Conservation (phyloP, 2,113 vertebrate genomes). For the Nymphicus hollandicus region DNA sequence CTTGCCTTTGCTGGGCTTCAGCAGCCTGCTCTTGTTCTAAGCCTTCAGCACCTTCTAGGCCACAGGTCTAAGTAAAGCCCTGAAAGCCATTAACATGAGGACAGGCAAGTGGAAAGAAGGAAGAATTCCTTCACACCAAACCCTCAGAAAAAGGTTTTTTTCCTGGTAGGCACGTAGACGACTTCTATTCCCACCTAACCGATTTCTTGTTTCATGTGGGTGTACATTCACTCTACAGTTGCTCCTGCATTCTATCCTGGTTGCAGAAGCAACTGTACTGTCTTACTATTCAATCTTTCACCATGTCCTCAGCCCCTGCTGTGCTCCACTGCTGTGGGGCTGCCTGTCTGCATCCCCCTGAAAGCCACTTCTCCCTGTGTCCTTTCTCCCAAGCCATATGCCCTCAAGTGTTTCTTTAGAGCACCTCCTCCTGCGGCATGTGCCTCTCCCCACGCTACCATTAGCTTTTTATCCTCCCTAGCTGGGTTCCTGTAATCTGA, state of each 20-base stretch:
- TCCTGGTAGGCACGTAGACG: not conserved
- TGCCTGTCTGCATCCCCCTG: accelerated
- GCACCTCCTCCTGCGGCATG: not conserved
- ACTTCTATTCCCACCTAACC: not conserved
- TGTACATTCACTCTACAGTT: not conserved
- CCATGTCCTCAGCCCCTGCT: not conserved
- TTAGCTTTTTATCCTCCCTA: not conserved
- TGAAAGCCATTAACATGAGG: not conserved
- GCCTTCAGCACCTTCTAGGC: not conserved
- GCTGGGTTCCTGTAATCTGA: not conserved
- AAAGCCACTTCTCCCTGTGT: not conserved
- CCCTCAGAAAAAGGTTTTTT: not conserved
- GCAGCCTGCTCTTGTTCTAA: not conserved
- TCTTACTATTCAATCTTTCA: not conserved
- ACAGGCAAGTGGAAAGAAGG: not conserved
- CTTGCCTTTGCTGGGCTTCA: not conserved
- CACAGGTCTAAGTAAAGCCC: not conserved
- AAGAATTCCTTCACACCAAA: not conserved
- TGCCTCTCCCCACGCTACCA: not conserved
- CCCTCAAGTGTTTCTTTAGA: not conserved
- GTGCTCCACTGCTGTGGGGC: not conserved
- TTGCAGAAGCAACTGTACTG: not conserved
- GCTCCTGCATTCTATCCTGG: not conserved
- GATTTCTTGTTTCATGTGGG: not conserved
- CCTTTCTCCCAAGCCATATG: not conserved